These are phyloP conservation scores for Odontomyia ornata DNA, from an alignment of 2,888 invertebrate species.

Conservation along the genomic window DNA sequence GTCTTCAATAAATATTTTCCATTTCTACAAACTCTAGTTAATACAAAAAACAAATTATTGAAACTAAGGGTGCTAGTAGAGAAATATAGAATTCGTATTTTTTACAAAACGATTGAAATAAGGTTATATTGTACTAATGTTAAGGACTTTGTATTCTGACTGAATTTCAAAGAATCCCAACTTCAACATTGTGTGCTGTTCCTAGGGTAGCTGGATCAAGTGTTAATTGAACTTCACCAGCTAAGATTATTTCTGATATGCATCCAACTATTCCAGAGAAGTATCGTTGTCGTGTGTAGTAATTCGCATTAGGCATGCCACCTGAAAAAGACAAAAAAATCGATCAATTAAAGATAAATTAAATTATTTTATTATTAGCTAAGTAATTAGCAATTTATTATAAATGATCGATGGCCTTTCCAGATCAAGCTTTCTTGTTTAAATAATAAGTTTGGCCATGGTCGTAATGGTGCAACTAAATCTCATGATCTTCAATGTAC, in stretches of 20 bases:
- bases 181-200: constrained; percentile 63
- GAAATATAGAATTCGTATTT: constrained; percentile 35
- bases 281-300: constrained; percentile 76
- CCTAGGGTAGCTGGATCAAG: constrained; percentile 65
- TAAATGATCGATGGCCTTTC: too few species aligned
- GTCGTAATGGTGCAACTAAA: too few species aligned
- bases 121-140: constrained; percentile 59
- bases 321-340: constrained; percentile 66
- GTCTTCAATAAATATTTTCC: constrained; percentile 9
- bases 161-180: constrained; percentile 63
- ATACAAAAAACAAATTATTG: constrained; percentile 45
- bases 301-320: constrained; percentile 80
- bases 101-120: constrained; percentile 48
- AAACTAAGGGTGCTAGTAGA: constrained; percentile 41
- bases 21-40: constrained; percentile 38
- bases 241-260: constrained; percentile 82
- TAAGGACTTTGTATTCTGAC: constrained; percentile 57
- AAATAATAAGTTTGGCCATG: too few species aligned
- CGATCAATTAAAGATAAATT: background rate
- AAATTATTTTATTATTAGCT: background rate
- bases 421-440: too few species aligned
- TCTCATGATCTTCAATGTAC: too few species aligned
- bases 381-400: too few species aligned
- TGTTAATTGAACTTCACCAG: constrained; percentile 80
- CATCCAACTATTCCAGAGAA: constrained; percentile 81